These are phyloP conservation scores for Martes martes DNA, from an alignment of 2,113 vertebrate species.

Conservation along the genomic window DNA sequence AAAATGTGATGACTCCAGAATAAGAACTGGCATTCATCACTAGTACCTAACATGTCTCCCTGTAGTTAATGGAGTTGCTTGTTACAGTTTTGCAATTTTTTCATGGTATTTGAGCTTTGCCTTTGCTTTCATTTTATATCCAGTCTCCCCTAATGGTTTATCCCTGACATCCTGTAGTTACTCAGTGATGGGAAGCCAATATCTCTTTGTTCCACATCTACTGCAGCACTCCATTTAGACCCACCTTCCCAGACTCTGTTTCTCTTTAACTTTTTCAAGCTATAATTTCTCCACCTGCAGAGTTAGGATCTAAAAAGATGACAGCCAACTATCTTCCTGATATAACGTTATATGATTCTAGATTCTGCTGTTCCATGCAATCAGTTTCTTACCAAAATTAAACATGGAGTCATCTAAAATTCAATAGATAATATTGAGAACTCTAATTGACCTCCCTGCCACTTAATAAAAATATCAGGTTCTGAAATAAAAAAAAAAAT, in stretches of 20 bases:
- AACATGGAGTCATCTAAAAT: neutral
- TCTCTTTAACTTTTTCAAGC: neutral
- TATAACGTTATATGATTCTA: neutral
- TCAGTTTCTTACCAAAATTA: neutral
- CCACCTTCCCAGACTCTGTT: neutral
- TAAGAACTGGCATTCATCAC: neutral
- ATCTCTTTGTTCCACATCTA: neutral
- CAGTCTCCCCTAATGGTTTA: neutral
- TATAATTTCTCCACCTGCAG: neutral
- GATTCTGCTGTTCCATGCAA: neutral
- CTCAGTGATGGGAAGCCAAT: neutral
- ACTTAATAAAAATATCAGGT: neutral
- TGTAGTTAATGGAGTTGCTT: neutral
- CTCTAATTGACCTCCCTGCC: neutral
- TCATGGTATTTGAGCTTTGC: neutral
- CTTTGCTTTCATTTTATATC: neutral
- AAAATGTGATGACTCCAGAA: neutral
- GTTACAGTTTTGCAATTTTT: neutral
- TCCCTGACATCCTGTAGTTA: neutral
- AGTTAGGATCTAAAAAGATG: neutral
- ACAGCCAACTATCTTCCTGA: neutral
- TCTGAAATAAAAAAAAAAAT: neutral
- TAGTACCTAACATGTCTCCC: neutral
- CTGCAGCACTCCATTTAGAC: fast-evolving
- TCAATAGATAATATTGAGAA: neutral